These are phyloP conservation scores for Subacronicta megacephala DNA, from an alignment of 2,888 invertebrate species.

Conservation along the genomic window DNA sequence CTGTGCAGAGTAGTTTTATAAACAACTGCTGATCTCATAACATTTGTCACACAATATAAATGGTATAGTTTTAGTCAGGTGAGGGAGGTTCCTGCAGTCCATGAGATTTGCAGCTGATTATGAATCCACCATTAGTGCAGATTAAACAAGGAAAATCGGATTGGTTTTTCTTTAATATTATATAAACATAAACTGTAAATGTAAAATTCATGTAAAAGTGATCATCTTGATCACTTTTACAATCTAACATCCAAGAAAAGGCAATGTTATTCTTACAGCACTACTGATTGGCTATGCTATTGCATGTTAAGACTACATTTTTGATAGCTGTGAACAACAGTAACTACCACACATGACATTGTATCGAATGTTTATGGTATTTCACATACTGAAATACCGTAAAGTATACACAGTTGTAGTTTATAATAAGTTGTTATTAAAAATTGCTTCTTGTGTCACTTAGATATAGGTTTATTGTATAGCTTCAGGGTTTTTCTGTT, in stretches of 20 bases:
- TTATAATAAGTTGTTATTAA: conserved; percentile 47
- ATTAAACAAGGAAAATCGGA: no score
- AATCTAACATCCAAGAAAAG: conserved; percentile 24
- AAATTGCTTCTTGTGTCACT: conserved; percentile 43
- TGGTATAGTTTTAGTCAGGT: neutral
- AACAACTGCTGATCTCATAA: no score
- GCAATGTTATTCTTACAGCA: conserved; percentile 27
- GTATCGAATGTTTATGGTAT: conserved; percentile 25
- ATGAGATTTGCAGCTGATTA: no score
- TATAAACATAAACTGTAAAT: neutral
- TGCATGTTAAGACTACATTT: conserved; percentile 23
- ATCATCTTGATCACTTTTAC: no score
- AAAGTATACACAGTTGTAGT: conserved; percentile 27
- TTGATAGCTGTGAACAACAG: conserved; percentile 16
- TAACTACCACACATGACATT: conserved; percentile 14
- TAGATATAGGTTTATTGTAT: conserved; percentile 40
- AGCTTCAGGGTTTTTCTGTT: conserved; percentile 42
- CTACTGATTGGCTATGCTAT: conserved; percentile 28
- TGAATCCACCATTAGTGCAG: no score
- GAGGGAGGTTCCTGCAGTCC: no score
- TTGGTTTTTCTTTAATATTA: neutral
- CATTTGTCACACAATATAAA: neutral
- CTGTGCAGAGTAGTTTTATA: no score
- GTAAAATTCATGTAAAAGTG: no score
- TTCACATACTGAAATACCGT: conserved; percentile 24